Evolutionary conservation across 2,797 vertebrate species (phyloP).

Genomic region (Tiaroga cobitis): DNA sequence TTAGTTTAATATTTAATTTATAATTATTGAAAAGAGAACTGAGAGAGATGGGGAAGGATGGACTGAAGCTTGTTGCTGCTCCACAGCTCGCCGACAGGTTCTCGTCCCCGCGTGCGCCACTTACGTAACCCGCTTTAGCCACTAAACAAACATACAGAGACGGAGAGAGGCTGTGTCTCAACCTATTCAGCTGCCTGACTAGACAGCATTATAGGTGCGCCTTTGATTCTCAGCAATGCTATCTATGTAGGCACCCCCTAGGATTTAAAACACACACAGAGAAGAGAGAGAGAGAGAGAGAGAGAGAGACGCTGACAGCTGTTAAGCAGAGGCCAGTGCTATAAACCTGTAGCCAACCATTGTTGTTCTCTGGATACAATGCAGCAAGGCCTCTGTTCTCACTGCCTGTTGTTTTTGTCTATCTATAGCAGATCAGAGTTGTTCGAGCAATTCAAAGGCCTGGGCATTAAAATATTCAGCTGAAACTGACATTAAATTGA

Average conservation of each 20-base stretch:
- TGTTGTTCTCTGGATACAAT: slow-evolving; percentile 32
- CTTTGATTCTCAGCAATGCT: not conserved
- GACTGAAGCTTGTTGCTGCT: slow-evolving; percentile 41
- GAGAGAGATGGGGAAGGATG: not conserved
- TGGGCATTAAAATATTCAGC: slow-evolving; percentile 3
- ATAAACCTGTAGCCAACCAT: slow-evolving; percentile 26
- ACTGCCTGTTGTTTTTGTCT: slow-evolving; percentile 2
- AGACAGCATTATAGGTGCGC: not conserved
- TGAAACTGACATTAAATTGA: not conserved
- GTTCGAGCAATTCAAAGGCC: not conserved
- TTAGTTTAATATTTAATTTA: slow-evolving; percentile 13
- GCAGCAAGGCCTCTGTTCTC: slow-evolving; percentile 26
- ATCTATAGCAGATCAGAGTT: not conserved
- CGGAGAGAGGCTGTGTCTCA: not conserved
- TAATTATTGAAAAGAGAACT: not conserved
- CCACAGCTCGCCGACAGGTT: slow-evolving; percentile 68
- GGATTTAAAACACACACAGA: not conserved
- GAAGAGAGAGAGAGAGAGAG: not conserved
- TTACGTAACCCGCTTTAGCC: slow-evolving; percentile 78
- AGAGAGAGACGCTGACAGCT: slow-evolving; percentile 28
- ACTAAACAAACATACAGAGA: slow-evolving; percentile 46
- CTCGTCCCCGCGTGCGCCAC: slow-evolving; percentile 70
- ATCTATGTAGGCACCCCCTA: not conserved
- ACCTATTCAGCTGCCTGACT: slow-evolving; percentile 4
- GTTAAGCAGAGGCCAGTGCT: slow-evolving; percentile 37